Base-by-base conservation (phyloP, 37 sponge, comb jelly and placozoan species). In the Chondrilla cf. caribensis region DNA sequence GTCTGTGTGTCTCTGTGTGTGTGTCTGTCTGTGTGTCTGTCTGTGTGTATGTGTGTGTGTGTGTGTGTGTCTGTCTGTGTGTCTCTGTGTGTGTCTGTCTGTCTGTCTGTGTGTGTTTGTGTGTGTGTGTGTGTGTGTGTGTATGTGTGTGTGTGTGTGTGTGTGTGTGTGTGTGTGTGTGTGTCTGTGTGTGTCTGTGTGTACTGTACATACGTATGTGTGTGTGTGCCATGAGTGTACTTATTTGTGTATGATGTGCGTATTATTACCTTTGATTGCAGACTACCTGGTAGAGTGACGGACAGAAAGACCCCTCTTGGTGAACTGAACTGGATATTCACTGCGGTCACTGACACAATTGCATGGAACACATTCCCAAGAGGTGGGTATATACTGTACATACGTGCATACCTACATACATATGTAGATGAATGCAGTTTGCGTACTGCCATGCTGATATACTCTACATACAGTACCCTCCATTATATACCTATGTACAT, bases 281-380 rank as follows among this genome's bases (percentile, higher is more conserved):
- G 96, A 41, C 78, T 97, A 2, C 97, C 97, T 40, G 97, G 97
- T 54, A 86, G 84, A 55, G 62, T 97, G 58, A 91, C 83, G 43
- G 97, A 97, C 42, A 80, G 97, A 1, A 87, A 92, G 25, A 90
- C 98, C 31, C 92, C 91, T 15, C 79, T 95, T 39, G 99, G 99
- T 54, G 99, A 99, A 80, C 93, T 99, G 19, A 96, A 99, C 88
- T 99, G 99, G 99, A 93, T 99, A 11, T 96, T 96, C 58, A 96
- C 97, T 38, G 99, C 99, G 78, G 92, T 99, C 54, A 94, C 95
- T 17, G 99, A 99, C 86, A 99, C 99, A n/a, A 94, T 99, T 32
- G 99, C 99, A 36, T 99, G 99, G 99, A 94, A 94, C 62, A 87
- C 86, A 2, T 88, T 96, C 0, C 89, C 91, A 22, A 80, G 82